Conservation (phyloP, 2,888 invertebrate species). For the Hanleya hanleyi region DNA sequence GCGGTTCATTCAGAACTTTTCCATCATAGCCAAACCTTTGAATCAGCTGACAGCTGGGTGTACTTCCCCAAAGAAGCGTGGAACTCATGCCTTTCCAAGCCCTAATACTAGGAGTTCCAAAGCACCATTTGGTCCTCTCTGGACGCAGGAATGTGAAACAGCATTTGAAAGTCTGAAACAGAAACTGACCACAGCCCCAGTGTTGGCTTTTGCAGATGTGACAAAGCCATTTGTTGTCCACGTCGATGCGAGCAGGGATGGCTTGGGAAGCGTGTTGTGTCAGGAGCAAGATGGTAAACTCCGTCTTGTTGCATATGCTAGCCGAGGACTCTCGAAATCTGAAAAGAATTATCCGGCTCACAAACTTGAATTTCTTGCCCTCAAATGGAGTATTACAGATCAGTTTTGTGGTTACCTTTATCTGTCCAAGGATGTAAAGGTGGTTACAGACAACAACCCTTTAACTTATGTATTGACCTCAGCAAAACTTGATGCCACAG, state of each 20-base stretch:
- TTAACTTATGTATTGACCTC: slow-evolving; percentile 23
- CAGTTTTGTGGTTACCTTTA: slow-evolving; percentile 28
- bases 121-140: slow-evolving; percentile 3
- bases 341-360: slow-evolving; percentile 26
- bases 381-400: slow-evolving; percentile 30
- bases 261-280: slow-evolving; percentile 33
- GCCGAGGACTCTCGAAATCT: slow-evolving; percentile 10
- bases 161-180: slow-evolving; percentile 22
- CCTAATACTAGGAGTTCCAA: too few species aligned
- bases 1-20: not conserved
- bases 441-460: slow-evolving; percentile 16
- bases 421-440: not conserved
- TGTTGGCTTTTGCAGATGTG: slow-evolving; percentile 28
- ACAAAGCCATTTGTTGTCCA: slow-evolving; percentile 27
- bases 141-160: slow-evolving; percentile 16
- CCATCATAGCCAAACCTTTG: not conserved
- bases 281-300: slow-evolving; percentile 17
- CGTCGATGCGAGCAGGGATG: slow-evolving; percentile 21
- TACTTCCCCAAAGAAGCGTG: not conserved
- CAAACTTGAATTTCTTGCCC: slow-evolving; percentile 24
- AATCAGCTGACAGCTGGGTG: not conserved
- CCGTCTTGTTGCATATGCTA: slow-evolving; percentile 25
- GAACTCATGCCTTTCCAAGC: too few species aligned
- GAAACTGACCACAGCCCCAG: slow-evolving; percentile 14
- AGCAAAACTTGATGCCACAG: slow-evolving; percentile 25